A percentile compares a stretch with the other conserved stretches of the same genome.
Conservation (phyloP, 2,888 invertebrate species). For the Calameuta pallipes region DNA sequence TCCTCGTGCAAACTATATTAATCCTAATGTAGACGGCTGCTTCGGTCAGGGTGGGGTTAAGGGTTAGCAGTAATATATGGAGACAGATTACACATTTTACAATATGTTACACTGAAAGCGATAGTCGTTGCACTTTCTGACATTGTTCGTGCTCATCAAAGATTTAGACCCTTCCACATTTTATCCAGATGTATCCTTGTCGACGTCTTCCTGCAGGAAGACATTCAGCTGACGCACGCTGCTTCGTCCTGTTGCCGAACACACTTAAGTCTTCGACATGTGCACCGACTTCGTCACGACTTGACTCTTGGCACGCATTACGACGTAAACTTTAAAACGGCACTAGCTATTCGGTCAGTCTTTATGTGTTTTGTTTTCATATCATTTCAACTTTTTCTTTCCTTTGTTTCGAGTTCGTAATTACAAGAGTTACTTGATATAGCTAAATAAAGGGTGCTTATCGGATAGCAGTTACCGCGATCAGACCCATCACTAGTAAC, state of each 20-base stretch:
- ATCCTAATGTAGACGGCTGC: no score
- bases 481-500: constrained; percentile 40
- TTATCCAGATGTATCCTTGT: constrained; percentile 9
- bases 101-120: constrained; percentile 63
- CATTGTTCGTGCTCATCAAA: constrained; percentile 29
- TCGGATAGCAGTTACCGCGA: constrained; percentile 52
- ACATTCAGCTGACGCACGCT: constrained; percentile 2
- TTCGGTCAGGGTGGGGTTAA: not conserved
- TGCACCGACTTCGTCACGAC: not conserved
- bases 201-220: constrained; percentile 8
- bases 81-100: constrained; percentile 27
- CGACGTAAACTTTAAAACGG: constrained; percentile 38
- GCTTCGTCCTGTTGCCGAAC: constrained; percentile 6
- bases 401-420: constrained; percentile 7
- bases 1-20: not conserved
- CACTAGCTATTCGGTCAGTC: constrained; percentile 57
- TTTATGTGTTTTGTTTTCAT: constrained; percentile 38
- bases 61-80: not conserved
- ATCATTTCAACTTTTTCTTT: constrained; percentile 18
- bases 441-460: constrained; percentile 33
- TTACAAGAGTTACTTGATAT: not conserved
- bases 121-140: constrained; percentile 57
- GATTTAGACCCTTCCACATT: not conserved
- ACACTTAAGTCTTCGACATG: not conserved
- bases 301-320: constrained; percentile 48